A percentile compares a stretch with the other conserved stretches of the same genome.
Evolutionary conservation across 2,888 invertebrate species (phyloP).

Genomic region (Oligia fasciuncula): DNA sequence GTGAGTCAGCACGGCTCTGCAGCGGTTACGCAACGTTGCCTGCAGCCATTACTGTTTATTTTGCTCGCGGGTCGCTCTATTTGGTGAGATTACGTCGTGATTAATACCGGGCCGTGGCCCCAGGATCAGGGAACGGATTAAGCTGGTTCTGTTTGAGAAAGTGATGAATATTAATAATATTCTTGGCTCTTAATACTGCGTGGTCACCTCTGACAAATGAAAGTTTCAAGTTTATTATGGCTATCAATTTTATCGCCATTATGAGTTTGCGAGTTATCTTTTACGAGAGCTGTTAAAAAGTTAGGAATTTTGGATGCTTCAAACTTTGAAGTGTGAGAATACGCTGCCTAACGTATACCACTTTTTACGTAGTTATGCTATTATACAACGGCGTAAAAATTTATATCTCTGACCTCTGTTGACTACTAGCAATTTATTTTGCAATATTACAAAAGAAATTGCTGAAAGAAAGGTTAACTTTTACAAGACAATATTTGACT

Average conservation of each 20-base stretch:
- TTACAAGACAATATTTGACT: neutral
- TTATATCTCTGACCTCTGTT: neutral
- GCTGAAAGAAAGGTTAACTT: neutral
- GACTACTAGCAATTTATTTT: neutral
- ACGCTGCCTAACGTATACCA: conserved; percentile 4
- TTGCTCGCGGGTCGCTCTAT: conserved; percentile 75
- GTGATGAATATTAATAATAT: conserved; percentile 75
- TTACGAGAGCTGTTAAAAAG: conserved; percentile 31
- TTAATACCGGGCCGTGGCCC: conserved; percentile 78
- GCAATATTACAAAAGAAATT: neutral
- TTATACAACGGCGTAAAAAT: conserved; percentile 14
- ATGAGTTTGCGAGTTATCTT: conserved; percentile 53
- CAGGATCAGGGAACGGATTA: conserved; percentile 72
- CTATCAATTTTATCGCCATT: conserved; percentile 64
- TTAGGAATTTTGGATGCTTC: conserved; percentile 9
- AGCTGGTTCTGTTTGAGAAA: conserved; percentile 72
- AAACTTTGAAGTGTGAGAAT: conserved; percentile 26
- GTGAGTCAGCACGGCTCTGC: conserved; percentile 62
- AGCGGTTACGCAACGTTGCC: conserved; percentile 78
- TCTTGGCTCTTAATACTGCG: conserved; percentile 60
- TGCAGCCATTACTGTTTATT: conserved; percentile 74
- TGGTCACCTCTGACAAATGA: conserved; percentile 62
- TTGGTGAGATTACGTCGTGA: conserved; percentile 81
- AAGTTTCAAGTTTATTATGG: conserved; percentile 48
- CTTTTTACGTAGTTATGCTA: conserved; percentile 17